Evolutionary conservation across 2,113 vertebrate genomes (phyloP), one percentile per base, ranked within the genome.

Genomic region (Chamaea fasciata): DNA sequence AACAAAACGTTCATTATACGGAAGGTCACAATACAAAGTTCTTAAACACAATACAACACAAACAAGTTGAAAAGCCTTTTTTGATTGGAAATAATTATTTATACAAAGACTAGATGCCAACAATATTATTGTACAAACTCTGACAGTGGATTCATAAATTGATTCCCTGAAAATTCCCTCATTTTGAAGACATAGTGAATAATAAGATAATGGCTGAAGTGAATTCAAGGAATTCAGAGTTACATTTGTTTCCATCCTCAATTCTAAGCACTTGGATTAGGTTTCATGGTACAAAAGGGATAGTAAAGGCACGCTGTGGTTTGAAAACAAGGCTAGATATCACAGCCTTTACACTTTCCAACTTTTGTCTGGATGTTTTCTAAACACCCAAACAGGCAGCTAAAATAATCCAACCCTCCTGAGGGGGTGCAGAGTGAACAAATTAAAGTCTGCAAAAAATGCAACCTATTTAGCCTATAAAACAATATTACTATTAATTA

Each of bases 281-380:
- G 47, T 44, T 76, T 95, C 41, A 41, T 0, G 15, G 31, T 96
- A 95, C 56, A 90, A 91, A 95, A 89, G 9, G 14, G 35, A 69
- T 50, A 91, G 62, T 37, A 93, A 97, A 97, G 96, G 96, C 97
- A 97, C 96, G 62, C 76, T 70, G 73, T 80, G 92, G 90, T 84
- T 89, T 94, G 84, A 91, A 87, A 94, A 35, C 68, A 80, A 92
- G 87, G 88, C 73, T 89, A 65, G 76, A 71, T 46, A 52, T 64
- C 31, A 76, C 17, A 95, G 95, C 82, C 94, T 95, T 95, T 75
- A 55, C 24, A 55, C 21, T 75, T 88, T 30, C 76, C 12, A 8
- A 55, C 22, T 74, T 95, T 94, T 93, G 57, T 85, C 24, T 82
- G 44, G 16, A 28, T 92, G 41, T 59, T 79, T 94, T 73, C 70